Evolutionary conservation across 2,888 invertebrate species (phyloP).

Genomic region (Cephus sareptanus): DNA sequence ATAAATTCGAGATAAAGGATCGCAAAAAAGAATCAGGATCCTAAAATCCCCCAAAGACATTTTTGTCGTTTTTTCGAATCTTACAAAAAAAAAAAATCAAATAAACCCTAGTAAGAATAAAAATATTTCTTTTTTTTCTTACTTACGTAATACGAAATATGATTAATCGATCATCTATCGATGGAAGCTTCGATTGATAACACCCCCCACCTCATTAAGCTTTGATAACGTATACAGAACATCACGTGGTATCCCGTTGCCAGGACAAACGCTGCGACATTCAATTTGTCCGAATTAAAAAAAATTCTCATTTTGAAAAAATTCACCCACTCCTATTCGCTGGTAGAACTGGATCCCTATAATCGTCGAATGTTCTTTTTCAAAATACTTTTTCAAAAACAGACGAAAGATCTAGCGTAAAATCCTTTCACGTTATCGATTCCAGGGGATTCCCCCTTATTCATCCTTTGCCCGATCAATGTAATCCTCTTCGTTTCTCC

Average conservation of each 20-base stretch:
- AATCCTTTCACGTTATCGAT: background rate
- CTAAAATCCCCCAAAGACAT: background rate
- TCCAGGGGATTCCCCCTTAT: background rate
- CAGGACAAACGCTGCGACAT: conserved; percentile 5
- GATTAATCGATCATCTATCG: conserved; percentile 21
- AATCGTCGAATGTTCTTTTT: conserved; percentile 11
- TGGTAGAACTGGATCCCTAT: background rate
- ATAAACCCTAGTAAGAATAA: background rate
- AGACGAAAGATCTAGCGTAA: background rate
- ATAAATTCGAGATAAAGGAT: background rate
- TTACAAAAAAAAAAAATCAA: background rate
- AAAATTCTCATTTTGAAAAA: background rate
- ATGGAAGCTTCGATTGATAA: conserved; percentile 1
- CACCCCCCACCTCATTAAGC: conserved; percentile 1
- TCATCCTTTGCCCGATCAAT: background rate
- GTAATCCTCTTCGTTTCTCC: too few relatives aligned
- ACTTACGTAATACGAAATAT: conserved; percentile 13
- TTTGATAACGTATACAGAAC: background rate
- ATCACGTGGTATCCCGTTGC: conserved; percentile 1
- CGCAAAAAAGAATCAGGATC: background rate
- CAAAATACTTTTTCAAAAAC: background rate
- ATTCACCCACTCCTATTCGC: conserved; percentile 1
- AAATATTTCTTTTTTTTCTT: background rate
- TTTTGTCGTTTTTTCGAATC: background rate
- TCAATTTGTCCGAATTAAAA: conserved; percentile 7